Evolutionary conservation across 2,888 invertebrate genomes (phyloP).

Genomic region (Tryphoninae sp.): DNA sequence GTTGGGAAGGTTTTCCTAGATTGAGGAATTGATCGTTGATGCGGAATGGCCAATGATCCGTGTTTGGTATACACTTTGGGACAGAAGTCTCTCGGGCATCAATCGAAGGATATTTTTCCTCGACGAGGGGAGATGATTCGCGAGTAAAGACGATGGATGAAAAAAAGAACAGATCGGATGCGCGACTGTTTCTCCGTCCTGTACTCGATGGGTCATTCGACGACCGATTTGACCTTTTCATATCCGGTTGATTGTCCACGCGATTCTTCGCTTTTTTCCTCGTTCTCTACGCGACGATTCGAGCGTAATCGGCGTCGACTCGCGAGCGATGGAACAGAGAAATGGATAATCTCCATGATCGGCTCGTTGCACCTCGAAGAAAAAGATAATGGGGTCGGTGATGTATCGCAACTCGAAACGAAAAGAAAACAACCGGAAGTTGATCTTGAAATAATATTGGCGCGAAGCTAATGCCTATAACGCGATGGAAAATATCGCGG

Average conservation of each 20-base stretch:
- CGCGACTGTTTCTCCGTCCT: constrained; percentile 28
- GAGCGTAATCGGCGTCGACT: constrained; percentile 21
- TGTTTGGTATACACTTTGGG: constrained; percentile 61
- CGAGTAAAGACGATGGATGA: background rate
- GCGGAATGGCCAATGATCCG: constrained; percentile 72
- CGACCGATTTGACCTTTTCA: constrained; percentile 54
- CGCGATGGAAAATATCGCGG: background rate
- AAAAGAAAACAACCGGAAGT: background rate
- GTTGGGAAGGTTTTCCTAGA: constrained; percentile 54
- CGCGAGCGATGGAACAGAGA: constrained; percentile 11
- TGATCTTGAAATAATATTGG: constrained; percentile 16
- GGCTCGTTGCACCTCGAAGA: background rate
- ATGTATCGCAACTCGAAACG: background rate
- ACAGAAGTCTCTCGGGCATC: constrained; percentile 37
- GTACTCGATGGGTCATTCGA: constrained; percentile 31
- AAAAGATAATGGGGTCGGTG: background rate
- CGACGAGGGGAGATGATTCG: constrained; percentile 3
- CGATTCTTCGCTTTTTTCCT: background rate
- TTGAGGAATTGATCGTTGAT: constrained; percentile 65
- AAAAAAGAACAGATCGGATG: constrained; percentile 33
- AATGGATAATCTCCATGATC: background rate
- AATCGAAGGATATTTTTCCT: constrained; percentile 6
- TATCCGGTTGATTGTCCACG: constrained; percentile 50
- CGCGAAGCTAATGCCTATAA: background rate
- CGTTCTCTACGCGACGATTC: background rate